These are phyloP conservation scores for Montipora efflorescens DNA, from an alignment of 64 coral and sea anemone genomes.

Conservation along the genomic window DNA sequence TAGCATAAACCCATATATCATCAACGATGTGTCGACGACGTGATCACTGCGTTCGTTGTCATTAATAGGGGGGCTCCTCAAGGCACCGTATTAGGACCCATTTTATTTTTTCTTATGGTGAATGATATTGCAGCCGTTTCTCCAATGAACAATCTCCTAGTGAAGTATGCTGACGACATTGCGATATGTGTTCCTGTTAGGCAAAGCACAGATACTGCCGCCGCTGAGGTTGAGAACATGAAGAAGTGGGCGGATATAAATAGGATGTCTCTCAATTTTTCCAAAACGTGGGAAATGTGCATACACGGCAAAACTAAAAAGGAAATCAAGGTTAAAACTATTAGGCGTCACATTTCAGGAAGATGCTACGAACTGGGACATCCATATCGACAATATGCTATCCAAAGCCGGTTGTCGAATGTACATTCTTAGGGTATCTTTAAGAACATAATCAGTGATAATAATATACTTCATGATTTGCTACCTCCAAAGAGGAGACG, in stretches of 20 bases:
- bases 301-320: too few relatives aligned
- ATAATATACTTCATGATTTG: neutral
- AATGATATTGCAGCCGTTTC: neutral
- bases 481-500: neutral
- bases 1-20: neutral
- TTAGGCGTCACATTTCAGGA: neutral
- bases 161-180: constrained; percentile 10
- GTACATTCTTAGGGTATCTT: constrained; percentile 45
- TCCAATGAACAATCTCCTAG: neutral
- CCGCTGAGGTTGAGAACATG: neutral
- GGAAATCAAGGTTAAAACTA: too few relatives aligned
- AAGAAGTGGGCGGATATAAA: neutral
- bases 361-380: neutral
- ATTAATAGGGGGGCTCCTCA: constrained; percentile 10
- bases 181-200: neutral
- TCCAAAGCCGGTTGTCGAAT: neutral
- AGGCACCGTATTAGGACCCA: constrained; percentile 18
- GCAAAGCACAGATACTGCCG: neutral
- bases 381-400: neutral
- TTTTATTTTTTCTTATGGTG: constrained; percentile 29
- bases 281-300: too few relatives aligned
- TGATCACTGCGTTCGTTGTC: neutral
- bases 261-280: neutral
- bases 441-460: neutral
- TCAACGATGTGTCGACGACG: neutral